These are phyloP conservation scores for Garra rufa DNA, from an alignment of 2,113 vertebrate species.

Conservation along the genomic window DNA sequence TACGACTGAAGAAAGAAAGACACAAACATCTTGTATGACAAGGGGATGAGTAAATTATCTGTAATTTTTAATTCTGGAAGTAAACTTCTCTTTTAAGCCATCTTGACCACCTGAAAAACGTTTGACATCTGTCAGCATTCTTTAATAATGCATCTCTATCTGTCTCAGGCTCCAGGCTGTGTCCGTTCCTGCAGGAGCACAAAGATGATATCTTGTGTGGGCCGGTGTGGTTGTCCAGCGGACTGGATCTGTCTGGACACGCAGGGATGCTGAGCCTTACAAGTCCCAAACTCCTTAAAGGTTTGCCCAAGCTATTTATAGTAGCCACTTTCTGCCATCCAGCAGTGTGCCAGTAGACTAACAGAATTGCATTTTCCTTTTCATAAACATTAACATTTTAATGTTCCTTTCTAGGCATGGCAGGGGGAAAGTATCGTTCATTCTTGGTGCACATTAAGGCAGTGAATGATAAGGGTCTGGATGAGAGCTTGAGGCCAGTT, in stretches of 20 bases:
- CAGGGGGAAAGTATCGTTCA: slow-evolving; percentile 97
- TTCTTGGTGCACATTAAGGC: slow-evolving; percentile 99
- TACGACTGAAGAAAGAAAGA: no score
- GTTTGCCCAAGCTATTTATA: slow-evolving; percentile 68
- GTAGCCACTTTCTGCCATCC: not conserved
- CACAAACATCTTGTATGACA: no score
- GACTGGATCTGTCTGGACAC: slow-evolving; percentile 95
- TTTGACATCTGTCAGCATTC: not conserved
- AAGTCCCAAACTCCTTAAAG: slow-evolving; percentile 98
- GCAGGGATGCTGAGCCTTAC: slow-evolving; percentile 97
- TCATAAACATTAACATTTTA: no score
- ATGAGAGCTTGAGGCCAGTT: slow-evolving; percentile 88
- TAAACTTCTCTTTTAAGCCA: no score
- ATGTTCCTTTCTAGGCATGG: slow-evolving; percentile 83
- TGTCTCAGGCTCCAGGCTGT: slow-evolving; percentile 87
- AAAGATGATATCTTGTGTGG: slow-evolving; percentile 98
- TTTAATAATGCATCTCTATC: not conserved
- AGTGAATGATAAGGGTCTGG: slow-evolving; percentile 88
- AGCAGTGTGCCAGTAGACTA: not conserved
- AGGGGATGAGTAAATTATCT: no score
- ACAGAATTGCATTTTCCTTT: no score
- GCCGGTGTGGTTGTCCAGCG: slow-evolving; percentile 96
- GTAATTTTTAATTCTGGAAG: no score
- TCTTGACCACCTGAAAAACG: not conserved
- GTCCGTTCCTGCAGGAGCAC: slow-evolving; percentile 95